phyloP scores from a whole-genome alignment of 2,797 vertebrate genomes.

The Acrossocheilus wenchowensis region DNA sequence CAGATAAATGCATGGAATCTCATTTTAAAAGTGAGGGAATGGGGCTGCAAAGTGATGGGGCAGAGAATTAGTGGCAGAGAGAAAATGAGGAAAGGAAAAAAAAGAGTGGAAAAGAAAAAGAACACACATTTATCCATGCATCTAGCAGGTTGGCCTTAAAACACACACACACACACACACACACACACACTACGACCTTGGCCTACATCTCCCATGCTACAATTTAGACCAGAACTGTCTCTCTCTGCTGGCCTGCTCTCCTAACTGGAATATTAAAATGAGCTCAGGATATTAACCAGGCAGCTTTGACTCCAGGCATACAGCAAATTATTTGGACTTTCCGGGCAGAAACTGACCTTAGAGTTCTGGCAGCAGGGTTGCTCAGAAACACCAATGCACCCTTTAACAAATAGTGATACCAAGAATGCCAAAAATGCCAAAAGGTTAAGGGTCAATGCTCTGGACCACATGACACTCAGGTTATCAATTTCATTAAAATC shows the following conservation, averaged over 20 bases:
- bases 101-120: background rate
- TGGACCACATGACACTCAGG: background rate
- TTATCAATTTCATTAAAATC: background rate
- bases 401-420: constrained; percentile 26
- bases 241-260: constrained; percentile 3
- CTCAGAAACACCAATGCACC: constrained; percentile 2
- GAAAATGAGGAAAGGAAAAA: background rate
- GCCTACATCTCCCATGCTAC: background rate
- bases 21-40: background rate
- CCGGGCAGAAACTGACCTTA: background rate
- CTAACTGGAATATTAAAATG: background rate
- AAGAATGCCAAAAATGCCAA: constrained; percentile 55
- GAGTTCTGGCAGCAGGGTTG: constrained; percentile 19
- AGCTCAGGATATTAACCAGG: constrained; percentile 8
- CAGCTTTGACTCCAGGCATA: background rate
- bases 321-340: background rate
- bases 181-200: background rate
- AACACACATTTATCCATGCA: constrained; percentile 10
- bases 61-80: too few species aligned
- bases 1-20: too few species aligned
- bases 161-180: background rate
- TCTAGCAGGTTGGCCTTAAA: background rate
- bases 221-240: background rate
- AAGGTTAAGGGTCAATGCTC: constrained; percentile 55
- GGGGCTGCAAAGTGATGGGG: background rate